A percentile compares a stretch with the other conserved stretches of the same genome.
These are phyloP conservation scores for Pempheris klunzingeri DNA, from an alignment of 2,797 vertebrate species.

Conservation along the genomic window DNA sequence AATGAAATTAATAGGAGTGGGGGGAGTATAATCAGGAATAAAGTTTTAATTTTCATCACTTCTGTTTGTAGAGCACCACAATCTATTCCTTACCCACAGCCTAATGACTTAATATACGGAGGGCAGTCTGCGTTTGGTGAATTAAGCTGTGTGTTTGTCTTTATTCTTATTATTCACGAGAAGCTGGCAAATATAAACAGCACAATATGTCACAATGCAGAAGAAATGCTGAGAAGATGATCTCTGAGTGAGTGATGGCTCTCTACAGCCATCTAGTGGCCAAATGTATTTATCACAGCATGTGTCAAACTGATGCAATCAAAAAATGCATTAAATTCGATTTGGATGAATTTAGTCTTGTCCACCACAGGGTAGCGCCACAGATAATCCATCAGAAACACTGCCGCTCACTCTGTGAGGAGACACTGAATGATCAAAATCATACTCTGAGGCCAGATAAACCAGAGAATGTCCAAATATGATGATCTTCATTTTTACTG, in stretches of 20 bases:
- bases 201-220: conserved; percentile 4
- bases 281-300: conserved; percentile 25
- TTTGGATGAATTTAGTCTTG: not conserved
- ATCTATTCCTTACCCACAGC: conserved; percentile 19
- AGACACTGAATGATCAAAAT: not conserved
- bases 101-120: conserved; percentile 21
- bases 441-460: conserved; percentile 3
- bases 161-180: conserved; percentile 48
- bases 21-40: conserved; percentile 31
- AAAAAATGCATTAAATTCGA: not conserved
- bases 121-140: conserved; percentile 18
- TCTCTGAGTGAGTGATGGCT: conserved; percentile 1
- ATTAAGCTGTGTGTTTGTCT: conserved; percentile 37
- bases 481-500: conserved; percentile 11
- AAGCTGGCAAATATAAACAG: conserved; percentile 27
- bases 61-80: conserved; percentile 33
- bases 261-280: conserved; percentile 77
- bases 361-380: conserved; percentile 44
- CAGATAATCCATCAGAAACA: conserved; percentile 12
- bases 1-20: conserved; percentile 62
- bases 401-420: not conserved
- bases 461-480: not conserved
- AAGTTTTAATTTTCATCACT: conserved; percentile 59
- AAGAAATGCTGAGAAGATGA: conserved; percentile 4
- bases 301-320: not conserved